Conservation (phyloP, 2,888 invertebrate species). For the Leuctra nigra region DNA sequence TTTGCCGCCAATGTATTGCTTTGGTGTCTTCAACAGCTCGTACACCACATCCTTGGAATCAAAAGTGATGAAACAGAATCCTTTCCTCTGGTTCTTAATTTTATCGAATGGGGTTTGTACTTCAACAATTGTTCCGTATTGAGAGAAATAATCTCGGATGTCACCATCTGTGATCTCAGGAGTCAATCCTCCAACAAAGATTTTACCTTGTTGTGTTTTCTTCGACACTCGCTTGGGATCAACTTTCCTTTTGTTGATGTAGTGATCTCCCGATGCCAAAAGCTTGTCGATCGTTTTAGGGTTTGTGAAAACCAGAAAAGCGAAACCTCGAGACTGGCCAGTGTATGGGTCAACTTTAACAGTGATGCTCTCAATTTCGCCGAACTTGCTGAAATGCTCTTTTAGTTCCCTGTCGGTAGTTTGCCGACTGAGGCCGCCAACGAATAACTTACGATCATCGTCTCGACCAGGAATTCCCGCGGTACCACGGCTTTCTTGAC, state of each 20-base stretch:
- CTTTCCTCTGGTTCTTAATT: conserved; percentile 53
- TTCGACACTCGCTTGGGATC: conserved; percentile 60
- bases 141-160: conserved; percentile 51
- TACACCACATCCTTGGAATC: conserved; percentile 54
- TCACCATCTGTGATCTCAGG: conserved; percentile 54
- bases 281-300: conserved; percentile 50
- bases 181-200: conserved; percentile 58
- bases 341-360: conserved; percentile 58
- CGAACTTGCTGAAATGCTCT: conserved; percentile 56
- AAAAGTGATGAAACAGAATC: conserved; percentile 61
- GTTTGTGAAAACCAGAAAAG: conserved; percentile 55
- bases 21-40: conserved; percentile 49
- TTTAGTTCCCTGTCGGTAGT: conserved; percentile 52
- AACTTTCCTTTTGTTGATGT: conserved; percentile 55
- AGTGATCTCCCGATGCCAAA: conserved; percentile 47
- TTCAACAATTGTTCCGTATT: conserved; percentile 54
- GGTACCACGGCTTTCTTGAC: conserved; percentile 29
- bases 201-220: conserved; percentile 53
- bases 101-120: conserved; percentile 61
- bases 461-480: conserved; percentile 40
- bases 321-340: conserved; percentile 56
- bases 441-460: conserved; percentile 54
- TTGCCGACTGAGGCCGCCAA: conserved; percentile 57
- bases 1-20: conserved; percentile 51
- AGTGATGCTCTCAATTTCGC: conserved; percentile 54